These are phyloP conservation scores for Hesperia comma DNA, from an alignment of 2,888 invertebrate genomes.

Conservation along the genomic window DNA sequence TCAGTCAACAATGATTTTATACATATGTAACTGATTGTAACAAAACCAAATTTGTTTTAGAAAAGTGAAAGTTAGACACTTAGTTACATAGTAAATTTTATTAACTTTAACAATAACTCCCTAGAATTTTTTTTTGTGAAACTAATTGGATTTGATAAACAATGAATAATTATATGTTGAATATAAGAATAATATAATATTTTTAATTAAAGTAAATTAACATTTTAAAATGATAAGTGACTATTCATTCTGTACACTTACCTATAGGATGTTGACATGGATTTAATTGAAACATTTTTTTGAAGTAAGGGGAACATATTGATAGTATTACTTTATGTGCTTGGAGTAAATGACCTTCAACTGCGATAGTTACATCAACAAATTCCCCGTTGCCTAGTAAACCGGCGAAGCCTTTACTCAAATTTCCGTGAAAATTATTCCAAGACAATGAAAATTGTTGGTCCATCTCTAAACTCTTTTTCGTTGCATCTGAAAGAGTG, in stretches of 20 bases:
- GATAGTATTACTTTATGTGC: conserved; percentile 89
- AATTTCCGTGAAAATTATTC: conserved; percentile 89
- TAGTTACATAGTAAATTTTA: no score
- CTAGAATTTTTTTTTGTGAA: no score
- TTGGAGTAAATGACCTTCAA: conserved; percentile 86
- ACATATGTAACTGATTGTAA: no score
- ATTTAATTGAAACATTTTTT: conserved; percentile 86
- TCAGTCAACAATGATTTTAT: no score
- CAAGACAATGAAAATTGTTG: conserved; percentile 88
- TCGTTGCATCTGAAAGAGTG: conserved; percentile 57
- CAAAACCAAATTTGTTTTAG: no score
- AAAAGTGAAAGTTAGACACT: no score
- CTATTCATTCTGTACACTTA: conserved; percentile 47
- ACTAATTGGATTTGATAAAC: no score
- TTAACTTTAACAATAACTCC: no score
- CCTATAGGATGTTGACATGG: conserved; percentile 88
- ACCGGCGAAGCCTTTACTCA: conserved; percentile 86
- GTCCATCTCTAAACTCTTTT: conserved; percentile 79
- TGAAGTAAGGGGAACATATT: conserved; percentile 89
- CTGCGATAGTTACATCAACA: conserved; percentile 85
- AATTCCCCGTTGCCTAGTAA: conserved; percentile 84
- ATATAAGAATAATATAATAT: no score
- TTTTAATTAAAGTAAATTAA: neutral
- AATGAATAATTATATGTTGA: no score
- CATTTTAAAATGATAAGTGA: neutral